phyloP scores from a whole-genome alignment of 2,888 invertebrate genomes.

The Homarus gammarus region DNA sequence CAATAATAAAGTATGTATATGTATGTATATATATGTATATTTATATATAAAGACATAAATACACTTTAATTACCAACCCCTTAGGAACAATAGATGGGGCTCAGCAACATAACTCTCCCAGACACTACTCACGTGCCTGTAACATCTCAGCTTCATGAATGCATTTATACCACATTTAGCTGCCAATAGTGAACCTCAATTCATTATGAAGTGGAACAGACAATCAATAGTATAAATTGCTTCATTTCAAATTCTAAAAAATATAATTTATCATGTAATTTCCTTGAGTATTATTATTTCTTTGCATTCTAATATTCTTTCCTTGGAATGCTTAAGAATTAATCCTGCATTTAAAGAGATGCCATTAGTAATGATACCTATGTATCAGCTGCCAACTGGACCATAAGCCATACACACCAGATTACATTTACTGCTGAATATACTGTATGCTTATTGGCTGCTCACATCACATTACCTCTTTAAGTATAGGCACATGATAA shows the following conservation, averaged over 20 bases:
- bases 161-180: neutral
- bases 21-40: constrained; percentile 28
- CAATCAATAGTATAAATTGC: neutral
- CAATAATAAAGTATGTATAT: constrained; percentile 12
- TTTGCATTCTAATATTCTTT: neutral
- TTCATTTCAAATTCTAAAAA: neutral
- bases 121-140: neutral
- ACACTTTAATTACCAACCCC: constrained; percentile 10
- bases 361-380: neutral
- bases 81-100: constrained; percentile 27
- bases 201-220: too few species aligned
- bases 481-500: neutral
- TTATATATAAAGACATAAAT: constrained; percentile 19
- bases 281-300: constrained; percentile 25
- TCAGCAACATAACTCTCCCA: neutral
- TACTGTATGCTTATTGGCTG: neutral
- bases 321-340: neutral
- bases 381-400: constrained; percentile 2
- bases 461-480: neutral
- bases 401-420: neutral
- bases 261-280: neutral
- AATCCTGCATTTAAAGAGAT: neutral
- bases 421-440: neutral
- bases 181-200: constrained; percentile 2
- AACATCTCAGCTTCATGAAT: neutral